These are phyloP conservation scores for Lampris incognitus DNA, from an alignment of 2,113 vertebrate genomes.

Conservation along the genomic window DNA sequence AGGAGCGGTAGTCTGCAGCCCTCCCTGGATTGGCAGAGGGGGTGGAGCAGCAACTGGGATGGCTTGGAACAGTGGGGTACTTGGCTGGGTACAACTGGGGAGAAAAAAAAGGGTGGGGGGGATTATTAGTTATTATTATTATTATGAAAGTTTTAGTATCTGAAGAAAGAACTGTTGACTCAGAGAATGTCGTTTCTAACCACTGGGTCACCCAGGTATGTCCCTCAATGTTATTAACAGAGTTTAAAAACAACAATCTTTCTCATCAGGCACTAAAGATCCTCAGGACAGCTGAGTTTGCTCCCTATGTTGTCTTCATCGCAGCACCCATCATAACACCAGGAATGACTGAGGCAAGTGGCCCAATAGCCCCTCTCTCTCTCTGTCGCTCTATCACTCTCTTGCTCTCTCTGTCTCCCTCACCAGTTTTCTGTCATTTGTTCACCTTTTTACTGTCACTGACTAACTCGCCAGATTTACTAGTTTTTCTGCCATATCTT, in stretches of 20 bases:
- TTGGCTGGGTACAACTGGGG: no score
- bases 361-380: not conserved
- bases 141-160: no score
- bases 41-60: no score
- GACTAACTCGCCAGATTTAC: slow-evolving; percentile 54
- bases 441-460: not conserved
- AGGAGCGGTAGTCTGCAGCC: no score
- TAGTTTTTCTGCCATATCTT: not conserved
- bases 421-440: not conserved
- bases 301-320: slow-evolving; percentile 76
- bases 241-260: not conserved
- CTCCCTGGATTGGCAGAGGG: no score
- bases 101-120: no score
- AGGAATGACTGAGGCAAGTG: slow-evolving; percentile 70
- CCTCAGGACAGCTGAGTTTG: slow-evolving; percentile 77
- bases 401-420: not conserved
- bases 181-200: no score
- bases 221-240: no score
- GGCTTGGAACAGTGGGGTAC: no score
- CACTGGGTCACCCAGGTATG: no score
- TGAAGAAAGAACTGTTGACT: no score
- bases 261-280: slow-evolving; percentile 73
- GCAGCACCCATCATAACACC: slow-evolving; percentile 77
- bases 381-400: not conserved
- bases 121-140: no score